Evolutionary conservation across 2,888 invertebrate genomes (phyloP).

Genomic region (Clusia tigrina): DNA sequence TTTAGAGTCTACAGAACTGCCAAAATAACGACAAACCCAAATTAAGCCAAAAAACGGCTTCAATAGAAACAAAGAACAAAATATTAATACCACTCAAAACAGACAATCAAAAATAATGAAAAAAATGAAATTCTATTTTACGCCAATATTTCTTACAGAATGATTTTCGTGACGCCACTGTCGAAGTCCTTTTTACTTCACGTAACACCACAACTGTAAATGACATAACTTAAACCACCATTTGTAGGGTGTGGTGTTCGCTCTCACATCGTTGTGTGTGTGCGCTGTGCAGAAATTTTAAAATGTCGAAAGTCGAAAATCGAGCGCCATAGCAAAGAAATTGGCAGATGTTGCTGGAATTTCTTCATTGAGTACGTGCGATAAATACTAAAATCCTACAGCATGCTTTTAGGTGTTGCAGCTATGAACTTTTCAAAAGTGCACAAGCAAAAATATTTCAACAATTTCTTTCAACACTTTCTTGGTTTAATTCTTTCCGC

Average conservation of each 20-base stretch:
- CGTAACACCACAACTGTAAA: not conserved
- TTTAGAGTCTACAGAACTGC: no score
- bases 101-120: no score
- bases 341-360: conserved; percentile 52
- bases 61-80: no score
- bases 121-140: no score
- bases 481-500: not conserved
- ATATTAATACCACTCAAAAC: no score
- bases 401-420: conserved; percentile 21
- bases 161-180: no score
- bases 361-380: conserved; percentile 61
- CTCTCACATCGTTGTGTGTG: not conserved
- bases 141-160: no score
- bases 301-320: conserved; percentile 49
- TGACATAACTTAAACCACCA: conserved; percentile 40
- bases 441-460: not conserved
- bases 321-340: conserved; percentile 51
- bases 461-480: conserved; percentile 14
- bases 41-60: no score
- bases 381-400: conserved; percentile 47
- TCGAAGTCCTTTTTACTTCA: no score
- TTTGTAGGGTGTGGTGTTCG: not conserved
- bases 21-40: no score
- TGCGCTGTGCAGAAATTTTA: conserved; percentile 25
- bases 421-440: not conserved